Conservation (phyloP, 2,113 vertebrate species). For the sheep (Ovis aries) region DNA sequence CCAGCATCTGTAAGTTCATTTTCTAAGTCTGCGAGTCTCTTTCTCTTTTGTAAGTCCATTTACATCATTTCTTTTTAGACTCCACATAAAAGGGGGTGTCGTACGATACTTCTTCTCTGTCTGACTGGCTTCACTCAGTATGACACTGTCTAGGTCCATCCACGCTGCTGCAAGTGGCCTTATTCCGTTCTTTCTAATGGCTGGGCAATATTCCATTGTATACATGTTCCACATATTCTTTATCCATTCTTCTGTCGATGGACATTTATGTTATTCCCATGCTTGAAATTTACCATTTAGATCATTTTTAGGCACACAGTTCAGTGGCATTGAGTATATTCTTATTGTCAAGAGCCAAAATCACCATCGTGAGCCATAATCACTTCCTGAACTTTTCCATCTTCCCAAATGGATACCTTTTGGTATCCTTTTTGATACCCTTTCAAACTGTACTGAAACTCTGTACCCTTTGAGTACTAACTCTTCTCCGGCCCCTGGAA, state of each 20-base stretch:
- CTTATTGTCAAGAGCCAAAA: neutral
- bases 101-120: neutral
- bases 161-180: neutral
- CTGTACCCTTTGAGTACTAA: neutral
- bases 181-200: neutral
- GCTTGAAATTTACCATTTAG: neutral
- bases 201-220: neutral
- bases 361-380: neutral
- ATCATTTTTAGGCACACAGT: neutral
- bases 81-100: neutral
- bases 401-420: neutral
- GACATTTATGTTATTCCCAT: neutral
- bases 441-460: neutral
- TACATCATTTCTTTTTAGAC: neutral
- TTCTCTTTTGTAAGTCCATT: neutral
- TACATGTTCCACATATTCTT: neutral
- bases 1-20: neutral
- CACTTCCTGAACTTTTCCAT: neutral
- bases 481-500: neutral
- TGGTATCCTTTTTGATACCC: neutral
- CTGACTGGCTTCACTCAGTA: neutral
- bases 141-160: neutral
- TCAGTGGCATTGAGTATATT: neutral
- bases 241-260: neutral
- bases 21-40: neutral